Base-by-base conservation (phyloP, 2,113 vertebrate genomes). In the Lethenteron camtschaticum region DNA sequence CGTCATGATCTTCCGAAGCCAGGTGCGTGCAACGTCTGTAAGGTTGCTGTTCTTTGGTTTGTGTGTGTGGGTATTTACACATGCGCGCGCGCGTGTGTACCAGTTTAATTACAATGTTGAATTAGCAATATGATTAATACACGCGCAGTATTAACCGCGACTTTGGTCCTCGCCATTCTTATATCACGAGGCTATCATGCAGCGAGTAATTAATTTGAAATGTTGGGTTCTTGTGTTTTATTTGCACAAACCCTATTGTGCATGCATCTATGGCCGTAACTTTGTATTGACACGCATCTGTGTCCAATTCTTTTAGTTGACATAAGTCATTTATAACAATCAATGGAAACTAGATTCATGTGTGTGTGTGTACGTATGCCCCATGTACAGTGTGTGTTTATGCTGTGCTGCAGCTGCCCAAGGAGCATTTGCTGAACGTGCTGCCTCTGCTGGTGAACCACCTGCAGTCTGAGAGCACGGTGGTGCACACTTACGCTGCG, bases 1-100 rank as follows among this genome's bases (percentile, higher is more conserved):
- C 56, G 88, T 95, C 60, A 99, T 99, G 94, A 95, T 96, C 80
- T 99, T 99, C 80, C 87, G 94, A 76, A 99, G 87, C 76, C 89
- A 99, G 81, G 94, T 96, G 82, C 78, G 79, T 11, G 2, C 20
- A 56, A 18, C 69, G 59, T 7, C 55, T 55, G 13, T 63, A 68
- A 14, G 56, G 59, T 11, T 20, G 9, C n/a, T 14, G 56, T 13
- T 56, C 11, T 16, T 68, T 68, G n/a, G n/a, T 68, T 24, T 68
- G 63, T 68, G 24, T 68, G 81, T 75, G 69, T 69, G 71, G 60
- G 73, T 74, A 70, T 68, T 41, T 41, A 41, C 41, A 41, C 41
- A 41, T 41, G 41, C 41, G 41, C 41, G 5, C 6, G 41, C 6
- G 41, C 2, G 41, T 6, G 5, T 41, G 41, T 41, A 41, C 41